phyloP scores from a whole-genome alignment of 1,140 invertebrate species.

The Trinorchestia longiramus region DNA sequence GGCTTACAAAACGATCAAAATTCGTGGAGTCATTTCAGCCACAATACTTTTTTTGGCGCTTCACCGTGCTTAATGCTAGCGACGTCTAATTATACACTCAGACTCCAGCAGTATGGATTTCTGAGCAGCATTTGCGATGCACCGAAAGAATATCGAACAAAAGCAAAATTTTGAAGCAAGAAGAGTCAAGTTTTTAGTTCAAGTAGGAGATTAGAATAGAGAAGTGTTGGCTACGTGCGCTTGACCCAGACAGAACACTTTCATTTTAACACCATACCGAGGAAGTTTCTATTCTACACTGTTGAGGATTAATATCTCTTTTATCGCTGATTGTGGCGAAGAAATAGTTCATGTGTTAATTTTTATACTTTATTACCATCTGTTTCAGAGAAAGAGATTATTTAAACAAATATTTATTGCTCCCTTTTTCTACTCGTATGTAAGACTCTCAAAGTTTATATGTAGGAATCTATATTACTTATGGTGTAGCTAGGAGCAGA shows the following conservation, averaged over 20 bases:
- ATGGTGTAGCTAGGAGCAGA: too few species aligned
- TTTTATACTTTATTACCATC: too few species aligned
- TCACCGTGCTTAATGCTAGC: constrained; percentile 31
- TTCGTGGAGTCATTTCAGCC: neutral
- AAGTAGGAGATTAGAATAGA: neutral
- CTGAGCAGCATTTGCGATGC: constrained; percentile 34
- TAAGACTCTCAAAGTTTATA: too few species aligned
- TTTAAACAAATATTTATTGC: too few species aligned
- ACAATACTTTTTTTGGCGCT: neutral
- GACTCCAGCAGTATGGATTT: constrained; percentile 26
- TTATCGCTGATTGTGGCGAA: too few species aligned
- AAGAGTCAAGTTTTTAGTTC: neutral
- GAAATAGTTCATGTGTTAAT: too few species aligned
- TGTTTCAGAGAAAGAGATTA: too few species aligned
- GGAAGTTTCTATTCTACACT: too few species aligned
- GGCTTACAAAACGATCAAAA: neutral
- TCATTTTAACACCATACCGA: neutral
- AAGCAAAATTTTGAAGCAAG: neutral
- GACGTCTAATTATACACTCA: constrained; percentile 13
- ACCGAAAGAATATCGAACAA: neutral
- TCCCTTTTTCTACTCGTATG: too few species aligned
- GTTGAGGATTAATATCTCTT: too few species aligned
- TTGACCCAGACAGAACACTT: neutral
- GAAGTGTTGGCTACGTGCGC: neutral
- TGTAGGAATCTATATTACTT: too few species aligned